Percentiles rank a stretch among this genome's conserved stretches.
Evolutionary conservation across 1,140 invertebrate genomes (phyloP).

Genomic region (Bombus pascuorum): DNA sequence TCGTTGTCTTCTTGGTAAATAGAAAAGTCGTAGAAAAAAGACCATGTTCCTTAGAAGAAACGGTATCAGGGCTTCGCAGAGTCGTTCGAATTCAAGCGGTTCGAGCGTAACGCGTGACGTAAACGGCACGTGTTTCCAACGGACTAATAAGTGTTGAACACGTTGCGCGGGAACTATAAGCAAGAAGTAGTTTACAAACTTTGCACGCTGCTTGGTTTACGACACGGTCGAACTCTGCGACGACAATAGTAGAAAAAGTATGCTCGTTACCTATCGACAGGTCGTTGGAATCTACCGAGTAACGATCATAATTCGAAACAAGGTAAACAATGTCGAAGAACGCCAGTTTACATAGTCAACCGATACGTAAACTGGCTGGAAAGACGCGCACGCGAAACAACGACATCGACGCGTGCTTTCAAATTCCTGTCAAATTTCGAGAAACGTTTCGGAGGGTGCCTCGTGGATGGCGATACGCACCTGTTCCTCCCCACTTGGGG

Average conservation of each 20-base stretch:
- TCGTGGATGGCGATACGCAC: not conserved
- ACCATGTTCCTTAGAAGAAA: accelerated
- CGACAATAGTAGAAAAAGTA: conserved; percentile 2
- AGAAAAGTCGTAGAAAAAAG: not conserved
- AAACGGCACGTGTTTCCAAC: not conserved
- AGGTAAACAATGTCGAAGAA: too few species aligned
- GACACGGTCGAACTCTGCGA: too few species aligned
- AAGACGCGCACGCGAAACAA: too few species aligned
- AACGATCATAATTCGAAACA: too few species aligned
- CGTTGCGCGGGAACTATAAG: conserved; percentile 24
- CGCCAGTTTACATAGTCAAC: accelerated
- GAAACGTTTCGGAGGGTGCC: not conserved
- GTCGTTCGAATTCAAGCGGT: not conserved
- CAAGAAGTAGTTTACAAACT: conserved; percentile 42
- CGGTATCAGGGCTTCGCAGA: accelerated
- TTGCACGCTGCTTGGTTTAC: not conserved
- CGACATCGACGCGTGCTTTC: not conserved
- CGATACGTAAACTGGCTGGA: too few species aligned
- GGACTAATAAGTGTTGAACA: conserved; percentile 28
- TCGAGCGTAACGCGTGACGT: not conserved
- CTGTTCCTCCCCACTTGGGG: conserved; percentile 15
- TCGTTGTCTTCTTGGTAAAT: not conserved
- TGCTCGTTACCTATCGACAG: too few species aligned
- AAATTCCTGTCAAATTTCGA: not conserved
- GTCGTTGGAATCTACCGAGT: not conserved